phyloP scores from a whole-genome alignment of 2,797 vertebrate genomes.

The Myotis findleyi region DNA sequence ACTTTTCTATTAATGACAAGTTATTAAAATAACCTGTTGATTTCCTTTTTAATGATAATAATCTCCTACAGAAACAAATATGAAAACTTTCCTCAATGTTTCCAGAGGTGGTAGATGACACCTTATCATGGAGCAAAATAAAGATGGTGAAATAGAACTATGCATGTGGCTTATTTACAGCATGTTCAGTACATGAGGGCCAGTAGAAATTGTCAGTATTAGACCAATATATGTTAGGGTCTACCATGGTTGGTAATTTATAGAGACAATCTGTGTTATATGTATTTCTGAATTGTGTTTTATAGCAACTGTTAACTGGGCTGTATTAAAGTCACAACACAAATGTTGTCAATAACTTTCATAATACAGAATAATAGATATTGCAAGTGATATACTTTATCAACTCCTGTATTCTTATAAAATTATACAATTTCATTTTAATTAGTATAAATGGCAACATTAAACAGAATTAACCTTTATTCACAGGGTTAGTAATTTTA shows the following conservation, averaged over 20 bases:
- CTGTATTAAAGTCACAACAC: background rate
- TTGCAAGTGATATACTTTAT: background rate
- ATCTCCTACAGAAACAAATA: background rate
- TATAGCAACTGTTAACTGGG: background rate
- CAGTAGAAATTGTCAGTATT: background rate
- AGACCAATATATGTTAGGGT: background rate
- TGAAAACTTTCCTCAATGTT: background rate
- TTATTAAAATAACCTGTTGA: background rate
- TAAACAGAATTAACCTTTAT: conserved; percentile 7
- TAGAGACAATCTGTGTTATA: background rate
- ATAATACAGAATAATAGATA: background rate
- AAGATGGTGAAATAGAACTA: background rate
- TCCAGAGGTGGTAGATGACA: background rate
- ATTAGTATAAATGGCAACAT: conserved; percentile 32
- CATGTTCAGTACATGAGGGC: background rate
- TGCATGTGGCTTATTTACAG: background rate
- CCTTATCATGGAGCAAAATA: background rate
- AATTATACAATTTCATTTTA: conserved; percentile 14
- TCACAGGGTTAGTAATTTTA: conserved; percentile 16
- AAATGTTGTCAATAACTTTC: background rate
- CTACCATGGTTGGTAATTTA: background rate
- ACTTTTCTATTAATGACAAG: background rate
- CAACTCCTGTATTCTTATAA: background rate
- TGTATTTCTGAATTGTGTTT: background rate
- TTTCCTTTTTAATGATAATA: background rate